Base-by-base conservation (phyloP, 2,797 vertebrate genomes). In the Hafferia zeledoni region DNA sequence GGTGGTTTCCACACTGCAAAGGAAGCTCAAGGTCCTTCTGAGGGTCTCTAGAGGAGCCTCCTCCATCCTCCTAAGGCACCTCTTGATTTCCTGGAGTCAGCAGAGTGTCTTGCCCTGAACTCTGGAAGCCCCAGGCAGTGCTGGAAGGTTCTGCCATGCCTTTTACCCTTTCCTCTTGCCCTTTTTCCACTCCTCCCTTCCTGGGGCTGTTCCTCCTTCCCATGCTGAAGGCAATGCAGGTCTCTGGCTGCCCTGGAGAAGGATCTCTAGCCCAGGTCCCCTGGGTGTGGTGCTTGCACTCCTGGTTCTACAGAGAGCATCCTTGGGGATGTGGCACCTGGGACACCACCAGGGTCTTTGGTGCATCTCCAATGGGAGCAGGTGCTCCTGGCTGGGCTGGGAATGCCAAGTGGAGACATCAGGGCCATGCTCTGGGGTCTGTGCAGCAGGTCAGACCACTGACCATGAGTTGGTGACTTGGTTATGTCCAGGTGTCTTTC, bases 301-400 rank as follows among this genome's bases (percentile, higher is more conserved):
- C 41, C 13, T 56, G 78, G 17, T 60, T 78, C 59, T 37, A n/a
- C 15, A 31, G 57, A 67, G 17, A 84, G 35, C 10, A 10, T 50
- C 43, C 4, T 0, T 1, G 3, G 50, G 20, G 69, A 18, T 2
- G 0, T 2, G 5, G n/a, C 16, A 15, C 25, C 3, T 6, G 18
- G 25, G 33, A 30, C n/a, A 24, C 11, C 1, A 1, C 0, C 9
- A 2, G 2, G 18, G 71, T 25, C 16, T 17, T 67, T 25, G 24
- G 24, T 5, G 17, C 41, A n/a, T 44, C 50, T 69, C 59, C 2
- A 13, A 0, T 0, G 2, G 60, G 43, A 61, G 24, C 0, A 2
- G 50, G 17, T 35, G 65, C 46, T 72, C 59, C 63, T 10, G 9
- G 9, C 47, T 60, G 78, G 75, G 33, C 76, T 69, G 57, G 39